These are phyloP conservation scores for Cecropterus lyciades DNA, from an alignment of 1,140 invertebrate genomes.

Conservation along the genomic window DNA sequence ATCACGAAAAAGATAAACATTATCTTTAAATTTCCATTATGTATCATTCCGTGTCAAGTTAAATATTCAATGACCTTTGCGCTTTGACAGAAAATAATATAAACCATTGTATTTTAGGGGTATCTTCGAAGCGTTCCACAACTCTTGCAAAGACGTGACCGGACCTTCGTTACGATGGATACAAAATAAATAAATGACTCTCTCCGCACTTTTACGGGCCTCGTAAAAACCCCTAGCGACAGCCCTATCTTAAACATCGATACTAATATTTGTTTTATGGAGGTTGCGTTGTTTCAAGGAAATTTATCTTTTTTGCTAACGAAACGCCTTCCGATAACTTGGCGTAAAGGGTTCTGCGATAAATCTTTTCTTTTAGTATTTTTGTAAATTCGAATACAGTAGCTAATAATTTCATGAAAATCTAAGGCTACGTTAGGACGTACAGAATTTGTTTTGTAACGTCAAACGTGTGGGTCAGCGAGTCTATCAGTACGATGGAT, in stretches of 20 bases:
- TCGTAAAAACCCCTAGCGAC: constrained; percentile 25
- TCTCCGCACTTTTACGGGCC: constrained; percentile 21
- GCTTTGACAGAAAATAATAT: constrained; percentile 12
- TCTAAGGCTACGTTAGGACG: too few species aligned
- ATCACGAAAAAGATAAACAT: too few species aligned
- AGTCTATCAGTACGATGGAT: too few species aligned
- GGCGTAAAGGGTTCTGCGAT: background rate
- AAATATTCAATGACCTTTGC: constrained; percentile 9
- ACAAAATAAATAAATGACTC: constrained; percentile 36
- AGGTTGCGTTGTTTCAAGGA: constrained; percentile 23
- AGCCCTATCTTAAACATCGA: constrained; percentile 32
- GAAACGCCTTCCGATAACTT: background rate
- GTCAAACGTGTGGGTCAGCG: too few species aligned
- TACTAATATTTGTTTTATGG: constrained; percentile 37
- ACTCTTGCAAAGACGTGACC: constrained; percentile 28
- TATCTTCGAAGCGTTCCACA: constrained; percentile 14
- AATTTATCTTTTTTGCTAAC: constrained; percentile 32
- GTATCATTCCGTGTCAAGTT: too few species aligned
- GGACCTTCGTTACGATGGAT: constrained; percentile 28
- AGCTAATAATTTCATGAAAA: too few species aligned
- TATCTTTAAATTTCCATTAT: too few species aligned
- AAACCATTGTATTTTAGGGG: constrained; percentile 14
- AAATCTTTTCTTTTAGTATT: background rate
- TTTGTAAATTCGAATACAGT: too few species aligned
- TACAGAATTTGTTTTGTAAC: too few species aligned